Percentiles rank a stretch among this genome's conserved stretches.
phyloP scores from a whole-genome alignment of 2,888 invertebrate species.

The Pseudococcus longispinus region DNA sequence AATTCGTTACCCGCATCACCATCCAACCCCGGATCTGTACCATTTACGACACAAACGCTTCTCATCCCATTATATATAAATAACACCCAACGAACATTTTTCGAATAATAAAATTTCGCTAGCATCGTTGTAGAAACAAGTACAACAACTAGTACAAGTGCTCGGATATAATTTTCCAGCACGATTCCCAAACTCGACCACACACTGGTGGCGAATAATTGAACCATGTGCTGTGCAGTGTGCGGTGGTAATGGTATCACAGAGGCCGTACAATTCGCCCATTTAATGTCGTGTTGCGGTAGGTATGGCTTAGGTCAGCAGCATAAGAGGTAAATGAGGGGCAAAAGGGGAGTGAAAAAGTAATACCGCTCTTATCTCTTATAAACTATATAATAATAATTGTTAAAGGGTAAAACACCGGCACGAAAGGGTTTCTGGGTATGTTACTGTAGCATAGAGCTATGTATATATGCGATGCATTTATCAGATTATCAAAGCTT shows the following conservation, averaged over 20 bases:
- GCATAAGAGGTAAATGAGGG: too few relatives aligned
- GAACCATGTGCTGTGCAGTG: not conserved
- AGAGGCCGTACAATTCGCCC: not conserved
- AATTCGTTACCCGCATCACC: too few relatives aligned
- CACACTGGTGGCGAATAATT: not conserved
- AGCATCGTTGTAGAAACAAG: too few relatives aligned
- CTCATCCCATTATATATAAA: not conserved
- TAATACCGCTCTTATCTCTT: not conserved
- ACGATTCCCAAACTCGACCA: not conserved
- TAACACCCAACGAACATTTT: not conserved
- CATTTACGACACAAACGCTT: not conserved
- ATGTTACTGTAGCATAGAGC: not conserved
- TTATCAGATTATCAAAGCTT: constrained; percentile 12
- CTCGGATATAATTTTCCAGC: not conserved
- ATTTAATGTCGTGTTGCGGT: not conserved
- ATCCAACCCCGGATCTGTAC: too few relatives aligned
- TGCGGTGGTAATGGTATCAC: not conserved
- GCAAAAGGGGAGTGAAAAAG: not conserved
- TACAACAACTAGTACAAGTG: not conserved
- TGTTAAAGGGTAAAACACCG: constrained; percentile 2
- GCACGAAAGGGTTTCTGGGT: not conserved
- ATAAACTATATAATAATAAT: constrained; percentile 4
- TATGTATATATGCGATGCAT: not conserved
- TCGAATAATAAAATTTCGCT: not conserved
- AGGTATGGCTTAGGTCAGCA: not conserved